These are phyloP conservation scores for Portunus trituberculatus DNA, from an alignment of 1,140 invertebrate species.

Conservation along the genomic window DNA sequence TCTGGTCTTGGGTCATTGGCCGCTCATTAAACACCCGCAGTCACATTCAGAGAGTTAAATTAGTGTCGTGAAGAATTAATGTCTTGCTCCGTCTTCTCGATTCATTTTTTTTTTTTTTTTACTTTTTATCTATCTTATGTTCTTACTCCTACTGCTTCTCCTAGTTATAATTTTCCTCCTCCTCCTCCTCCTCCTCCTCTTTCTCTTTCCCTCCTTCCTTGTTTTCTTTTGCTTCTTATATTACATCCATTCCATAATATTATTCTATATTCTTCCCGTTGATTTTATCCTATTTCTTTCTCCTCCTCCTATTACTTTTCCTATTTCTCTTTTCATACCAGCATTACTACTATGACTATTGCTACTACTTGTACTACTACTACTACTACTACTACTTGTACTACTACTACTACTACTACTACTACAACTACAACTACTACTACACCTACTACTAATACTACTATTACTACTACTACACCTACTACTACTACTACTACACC, in stretches of 20 bases:
- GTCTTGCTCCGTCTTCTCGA: neutral
- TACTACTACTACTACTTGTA: neutral
- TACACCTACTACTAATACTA: too few species aligned
- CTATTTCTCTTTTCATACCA: slow-evolving; percentile 6
- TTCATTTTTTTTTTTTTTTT: neutral
- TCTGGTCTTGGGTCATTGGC: too few species aligned
- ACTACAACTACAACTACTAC: too few species aligned
- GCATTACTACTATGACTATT: neutral
- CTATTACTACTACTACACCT: too few species aligned
- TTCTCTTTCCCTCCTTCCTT: neutral
- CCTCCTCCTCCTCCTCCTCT: neutral
- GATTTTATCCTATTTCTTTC: too few species aligned
- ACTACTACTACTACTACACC: neutral
- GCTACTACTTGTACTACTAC: neutral
- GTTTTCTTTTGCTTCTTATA: neutral
- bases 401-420: neutral
- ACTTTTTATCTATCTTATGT: neutral
- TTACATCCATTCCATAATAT: neutral
- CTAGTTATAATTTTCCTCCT: neutral
- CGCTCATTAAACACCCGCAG: too few species aligned
- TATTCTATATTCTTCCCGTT: neutral
- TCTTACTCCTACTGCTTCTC: neutral
- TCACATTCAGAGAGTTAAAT: too few species aligned
- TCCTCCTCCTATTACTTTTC: neutral
- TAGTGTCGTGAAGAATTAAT: too few species aligned